Evolutionary conservation across 2,888 invertebrate genomes (phyloP).

Genomic region (Tolmerus cingulatus): DNA sequence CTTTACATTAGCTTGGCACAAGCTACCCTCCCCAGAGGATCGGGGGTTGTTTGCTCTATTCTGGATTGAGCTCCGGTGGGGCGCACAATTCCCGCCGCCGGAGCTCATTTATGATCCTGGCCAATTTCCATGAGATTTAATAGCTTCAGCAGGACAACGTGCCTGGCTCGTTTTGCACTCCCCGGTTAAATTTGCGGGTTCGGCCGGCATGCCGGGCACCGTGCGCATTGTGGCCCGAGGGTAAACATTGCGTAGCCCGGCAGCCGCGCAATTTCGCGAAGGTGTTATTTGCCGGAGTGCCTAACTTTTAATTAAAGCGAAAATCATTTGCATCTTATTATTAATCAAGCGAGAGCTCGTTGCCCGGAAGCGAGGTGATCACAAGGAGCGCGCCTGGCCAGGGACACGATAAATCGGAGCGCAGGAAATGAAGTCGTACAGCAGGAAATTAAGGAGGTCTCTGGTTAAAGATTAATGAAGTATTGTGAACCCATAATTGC

Average conservation of each 20-base stretch:
- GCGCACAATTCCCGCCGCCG: not conserved
- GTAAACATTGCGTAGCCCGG: not conserved
- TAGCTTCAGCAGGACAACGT: conserved; percentile 2
- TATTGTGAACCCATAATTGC: conserved; percentile 29
- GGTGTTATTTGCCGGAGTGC: not conserved
- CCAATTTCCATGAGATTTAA: not conserved
- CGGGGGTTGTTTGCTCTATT: not conserved
- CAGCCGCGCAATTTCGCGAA: not conserved
- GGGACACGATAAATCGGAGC: not conserved
- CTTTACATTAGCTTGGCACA: conserved; percentile 16
- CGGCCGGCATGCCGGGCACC: not conserved
- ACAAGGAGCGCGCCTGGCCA: not conserved
- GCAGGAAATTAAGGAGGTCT: conserved; percentile 22
- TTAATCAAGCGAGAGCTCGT: conserved; percentile 19
- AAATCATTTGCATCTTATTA: conserved; percentile 46
- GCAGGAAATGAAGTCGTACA: conserved; percentile 15
- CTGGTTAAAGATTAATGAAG: conserved; percentile 3
- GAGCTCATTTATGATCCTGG: not conserved
- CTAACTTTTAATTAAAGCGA: conserved; percentile 35
- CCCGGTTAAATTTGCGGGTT: not conserved
- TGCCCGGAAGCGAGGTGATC: not conserved
- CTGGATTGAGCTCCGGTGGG: not conserved
- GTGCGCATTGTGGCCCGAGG: not conserved
- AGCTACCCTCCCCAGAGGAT: not conserved
- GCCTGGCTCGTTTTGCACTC: not conserved